phyloP scores from a whole-genome alignment of 2,888 invertebrate genomes.

The Axea sp. region DNA sequence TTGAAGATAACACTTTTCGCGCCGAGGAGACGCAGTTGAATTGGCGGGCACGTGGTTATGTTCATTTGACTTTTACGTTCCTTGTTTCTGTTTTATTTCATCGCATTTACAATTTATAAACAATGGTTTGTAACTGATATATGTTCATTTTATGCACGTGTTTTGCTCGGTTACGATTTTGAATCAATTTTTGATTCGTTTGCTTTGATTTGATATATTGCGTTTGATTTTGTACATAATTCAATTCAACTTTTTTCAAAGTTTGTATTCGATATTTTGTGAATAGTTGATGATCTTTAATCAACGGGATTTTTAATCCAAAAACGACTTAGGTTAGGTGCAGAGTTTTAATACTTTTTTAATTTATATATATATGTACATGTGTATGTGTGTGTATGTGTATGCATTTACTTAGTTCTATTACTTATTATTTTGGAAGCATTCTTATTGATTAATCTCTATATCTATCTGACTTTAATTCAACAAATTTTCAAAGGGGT shows the following conservation, averaged over 20 bases:
- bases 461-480: too few relatives aligned
- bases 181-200: background rate
- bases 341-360: conserved; percentile 9
- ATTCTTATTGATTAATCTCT: background rate
- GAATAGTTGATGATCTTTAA: too few relatives aligned
- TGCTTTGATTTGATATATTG: too few relatives aligned
- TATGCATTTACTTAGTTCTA: too few relatives aligned
- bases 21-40: conserved; percentile 19
- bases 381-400: background rate
- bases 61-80: conserved; percentile 6
- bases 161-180: background rate
- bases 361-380: conserved; percentile 1
- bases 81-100: conserved; percentile 1
- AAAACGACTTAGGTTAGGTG: conserved; percentile 9
- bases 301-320: too few relatives aligned
- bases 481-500: too few relatives aligned
- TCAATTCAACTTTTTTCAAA: too few relatives aligned
- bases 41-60: conserved; percentile 48
- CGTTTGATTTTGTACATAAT: background rate
- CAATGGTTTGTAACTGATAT: conserved; percentile 35
- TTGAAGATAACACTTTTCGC: background rate
- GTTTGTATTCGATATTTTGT: too few relatives aligned
- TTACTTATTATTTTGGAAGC: too few relatives aligned
- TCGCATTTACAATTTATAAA: conserved; percentile 5
- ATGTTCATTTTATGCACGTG: conserved; percentile 4